Base-by-base conservation (phyloP, 1,140 invertebrate genomes). In the Phortica variegata region DNA sequence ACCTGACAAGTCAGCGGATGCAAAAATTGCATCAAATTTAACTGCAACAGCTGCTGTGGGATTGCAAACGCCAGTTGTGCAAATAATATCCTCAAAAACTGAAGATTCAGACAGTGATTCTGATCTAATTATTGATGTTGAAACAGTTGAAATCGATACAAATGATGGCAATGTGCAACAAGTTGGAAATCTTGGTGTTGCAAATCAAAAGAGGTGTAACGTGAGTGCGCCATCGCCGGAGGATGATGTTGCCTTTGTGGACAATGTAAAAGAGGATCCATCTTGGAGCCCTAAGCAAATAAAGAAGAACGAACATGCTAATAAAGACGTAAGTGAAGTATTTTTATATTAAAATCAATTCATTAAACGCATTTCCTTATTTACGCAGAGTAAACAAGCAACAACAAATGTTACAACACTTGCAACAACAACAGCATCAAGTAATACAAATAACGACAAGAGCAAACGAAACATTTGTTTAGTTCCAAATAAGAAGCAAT, bases 71-170 rank as follows among this genome's bases (percentile, higher is more conserved):
- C 47, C 37, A 6, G 36, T 34, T 7, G 23, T 10, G 10, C 12
- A 37, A 23, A 20, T 54, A 20, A 38, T 60, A 23, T 53, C 53
- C n/a, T 54, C 56, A 0, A 60, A 52, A 43, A 18, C 21, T 38
- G 33, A 39, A 1, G 61, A 74, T 32, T 66, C 66, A 9, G 72
- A 72, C 47, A 56, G 55, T 9, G 71, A 75, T 20, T 62, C 68
- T 0, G 72, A 75, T 49, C 56, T 65, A 5, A 75, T 75, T 16
- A 71, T 75, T 21, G 72, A 75, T 49, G 65, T 75, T 8, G 72
- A 75, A 51, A 75, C 72, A 2, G 56, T 75, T n/a, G 72, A 75
- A 18, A 45, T 60, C 12, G 61, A 66, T 37, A 52, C 56, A 39
- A 58, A 60, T 43, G 66, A 60, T 48, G 46, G 3, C 0, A 15